These are phyloP conservation scores for Cephalophus harveyi DNA, from an alignment of 2,113 vertebrate species.

Conservation along the genomic window DNA sequence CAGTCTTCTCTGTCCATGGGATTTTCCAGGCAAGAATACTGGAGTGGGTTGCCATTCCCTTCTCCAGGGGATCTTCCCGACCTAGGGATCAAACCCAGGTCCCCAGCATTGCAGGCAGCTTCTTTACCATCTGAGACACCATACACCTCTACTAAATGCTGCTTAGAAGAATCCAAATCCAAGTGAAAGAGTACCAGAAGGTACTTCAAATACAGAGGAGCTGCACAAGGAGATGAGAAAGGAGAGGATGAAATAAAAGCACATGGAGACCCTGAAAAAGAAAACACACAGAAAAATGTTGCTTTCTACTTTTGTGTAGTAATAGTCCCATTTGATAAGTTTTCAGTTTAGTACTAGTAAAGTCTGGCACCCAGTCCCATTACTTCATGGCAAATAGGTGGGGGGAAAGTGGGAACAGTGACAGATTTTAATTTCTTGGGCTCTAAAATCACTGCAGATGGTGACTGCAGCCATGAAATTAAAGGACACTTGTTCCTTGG, in stretches of 20 bases:
- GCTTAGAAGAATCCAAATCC: neutral
- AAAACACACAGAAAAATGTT: neutral
- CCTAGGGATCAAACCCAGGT: neutral
- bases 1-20: neutral
- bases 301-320: neutral
- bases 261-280: neutral
- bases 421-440: neutral
- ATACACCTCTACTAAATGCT: neutral
- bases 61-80: neutral
- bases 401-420: neutral
- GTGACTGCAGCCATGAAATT: neutral
- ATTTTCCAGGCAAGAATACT: neutral
- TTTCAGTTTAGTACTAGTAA: neutral
- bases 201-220: neutral
- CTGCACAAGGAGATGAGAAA: neutral
- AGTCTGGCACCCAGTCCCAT: neutral
- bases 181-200: neutral
- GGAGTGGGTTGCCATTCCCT: neutral
- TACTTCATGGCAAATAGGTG: neutral
- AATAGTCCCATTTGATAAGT: neutral
- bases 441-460: neutral
- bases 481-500: neutral
- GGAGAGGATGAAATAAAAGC: neutral
- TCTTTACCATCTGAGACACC: neutral
- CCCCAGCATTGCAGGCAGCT: neutral